Base-by-base conservation (phyloP, 2,113 vertebrate genomes). In the Chrysemys picta region DNA sequence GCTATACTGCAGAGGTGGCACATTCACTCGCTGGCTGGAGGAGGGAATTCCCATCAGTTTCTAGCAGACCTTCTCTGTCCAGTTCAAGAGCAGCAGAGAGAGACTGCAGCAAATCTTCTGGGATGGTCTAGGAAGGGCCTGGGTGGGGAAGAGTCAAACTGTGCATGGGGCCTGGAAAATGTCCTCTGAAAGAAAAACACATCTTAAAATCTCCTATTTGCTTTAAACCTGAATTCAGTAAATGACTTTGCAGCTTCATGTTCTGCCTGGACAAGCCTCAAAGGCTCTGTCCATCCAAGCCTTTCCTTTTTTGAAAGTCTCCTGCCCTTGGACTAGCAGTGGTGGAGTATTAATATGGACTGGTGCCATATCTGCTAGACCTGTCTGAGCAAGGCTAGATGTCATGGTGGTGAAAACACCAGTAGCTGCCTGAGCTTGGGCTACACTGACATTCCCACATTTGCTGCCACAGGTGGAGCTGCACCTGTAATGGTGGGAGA, bases 1-100 rank as follows among this genome's bases (percentile, higher is more conserved):
- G 12, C 1, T 2, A 52, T 49, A n/a, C 9, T 6, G 65, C 56
- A 45, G n/a, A 49, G 57, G 0, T 0, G 0, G 0, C 7, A n/a
- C 8, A 35, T 31, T 89, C 59, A 59, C 42, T 69, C 29, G 25
- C 24, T 27, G 21, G 38, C 9, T 6, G 49, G 8, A 3, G 54
- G 5, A 57, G 35, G 76, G 7, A 9, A 21, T 57, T 35, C 29
- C 47, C 22, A 25, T 76, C 22, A 24, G 21, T 76, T 45, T 76
- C 22, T 76, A 76, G 21, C 19, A 45, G 24, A 12, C 24, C 10
- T 12, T 76, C 38, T 76, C 72, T 76, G 22, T n/a, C 62, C 62
- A 35, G 29, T 62, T 62, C 29, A 35, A 31, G 59, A 62, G 59
- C 4, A 21, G 22, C n/a, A 24, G 2, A 42, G 69, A 72, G 69